These are phyloP conservation scores for Trisateles emortualis DNA, from an alignment of 2,888 invertebrate genomes.

Conservation along the genomic window DNA sequence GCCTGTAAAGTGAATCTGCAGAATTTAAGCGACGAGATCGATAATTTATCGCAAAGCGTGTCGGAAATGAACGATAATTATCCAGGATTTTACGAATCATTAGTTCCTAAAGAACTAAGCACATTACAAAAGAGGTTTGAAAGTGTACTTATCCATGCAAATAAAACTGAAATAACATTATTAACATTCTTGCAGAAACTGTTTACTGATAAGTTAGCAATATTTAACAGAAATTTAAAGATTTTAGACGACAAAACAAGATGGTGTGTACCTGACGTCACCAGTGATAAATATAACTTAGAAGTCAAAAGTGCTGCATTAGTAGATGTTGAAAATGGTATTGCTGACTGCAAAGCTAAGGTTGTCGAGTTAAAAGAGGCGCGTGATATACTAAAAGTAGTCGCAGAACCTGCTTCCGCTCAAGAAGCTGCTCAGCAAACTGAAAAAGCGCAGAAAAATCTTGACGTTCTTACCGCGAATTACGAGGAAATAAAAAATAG, in stretches of 20 bases:
- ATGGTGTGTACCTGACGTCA: constrained; percentile 96
- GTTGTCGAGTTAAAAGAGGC: constrained; percentile 90
- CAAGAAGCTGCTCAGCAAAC: constrained; percentile 90
- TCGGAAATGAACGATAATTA: constrained; percentile 91
- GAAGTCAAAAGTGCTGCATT: constrained; percentile 95
- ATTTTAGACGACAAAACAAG: constrained; percentile 95
- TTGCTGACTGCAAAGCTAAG: constrained; percentile 90
- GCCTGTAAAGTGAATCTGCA: constrained; percentile 90
- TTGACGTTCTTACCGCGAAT: constrained; percentile 90
- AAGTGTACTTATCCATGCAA: constrained; percentile 91
- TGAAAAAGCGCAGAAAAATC: constrained; percentile 89
- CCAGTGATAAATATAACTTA: constrained; percentile 96
- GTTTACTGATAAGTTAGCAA: constrained; percentile 94
- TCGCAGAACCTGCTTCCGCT: constrained; percentile 91
- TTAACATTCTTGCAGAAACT: constrained; percentile 94
- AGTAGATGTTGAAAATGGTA: constrained; percentile 90
- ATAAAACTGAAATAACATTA: constrained; percentile 93
- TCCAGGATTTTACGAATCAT: constrained; percentile 92
- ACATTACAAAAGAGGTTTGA: constrained; percentile 94
- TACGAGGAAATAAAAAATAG: constrained; percentile 89
- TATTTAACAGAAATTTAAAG: constrained; percentile 92
- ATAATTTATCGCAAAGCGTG: constrained; percentile 89
- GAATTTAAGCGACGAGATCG: constrained; percentile 89
- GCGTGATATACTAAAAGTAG: constrained; percentile 89
- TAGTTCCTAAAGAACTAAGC: constrained; percentile 93